Percentiles rank a stretch among this genome's conserved stretches.
These are phyloP conservation scores for Physocephala rufipes DNA, from an alignment of 2,888 invertebrate genomes.

Conservation along the genomic window DNA sequence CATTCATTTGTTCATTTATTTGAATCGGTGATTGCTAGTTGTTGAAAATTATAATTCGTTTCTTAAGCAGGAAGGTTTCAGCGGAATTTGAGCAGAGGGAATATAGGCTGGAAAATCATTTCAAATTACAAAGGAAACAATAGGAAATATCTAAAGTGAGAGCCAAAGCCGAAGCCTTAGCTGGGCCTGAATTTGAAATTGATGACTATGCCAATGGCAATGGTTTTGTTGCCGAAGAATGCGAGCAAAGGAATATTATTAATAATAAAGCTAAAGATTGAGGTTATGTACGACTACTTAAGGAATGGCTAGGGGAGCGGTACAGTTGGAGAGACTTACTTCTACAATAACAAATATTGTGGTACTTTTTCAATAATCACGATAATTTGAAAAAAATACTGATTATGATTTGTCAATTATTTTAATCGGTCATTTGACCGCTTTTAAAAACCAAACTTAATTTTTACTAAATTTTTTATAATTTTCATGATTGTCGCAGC, in stretches of 20 bases:
- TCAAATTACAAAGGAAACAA: background rate
- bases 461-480: too few species aligned
- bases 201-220: too few species aligned
- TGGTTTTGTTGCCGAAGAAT: background rate
- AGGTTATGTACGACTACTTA: slow-evolving; percentile 16
- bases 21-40: slow-evolving; percentile 30
- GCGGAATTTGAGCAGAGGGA: slow-evolving; percentile 38
- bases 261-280: slow-evolving; percentile 20
- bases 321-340: background rate
- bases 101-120: slow-evolving; percentile 24
- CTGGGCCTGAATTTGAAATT: background rate
- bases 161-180: slow-evolving; percentile 3
- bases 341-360: background rate
- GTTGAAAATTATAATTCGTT: slow-evolving; percentile 34
- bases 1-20: too few species aligned
- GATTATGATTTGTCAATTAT: background rate
- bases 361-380: background rate
- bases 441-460: too few species aligned
- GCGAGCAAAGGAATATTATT: background rate
- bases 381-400: background rate
- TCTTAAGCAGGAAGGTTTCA: slow-evolving; percentile 58
- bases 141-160: background rate
- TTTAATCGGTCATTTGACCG: too few species aligned
- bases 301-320: slow-evolving; percentile 5
- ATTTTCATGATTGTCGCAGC: too few species aligned